Base-by-base conservation (phyloP, 2,113 vertebrate genomes). In the Hippocampus abdominalis region DNA sequence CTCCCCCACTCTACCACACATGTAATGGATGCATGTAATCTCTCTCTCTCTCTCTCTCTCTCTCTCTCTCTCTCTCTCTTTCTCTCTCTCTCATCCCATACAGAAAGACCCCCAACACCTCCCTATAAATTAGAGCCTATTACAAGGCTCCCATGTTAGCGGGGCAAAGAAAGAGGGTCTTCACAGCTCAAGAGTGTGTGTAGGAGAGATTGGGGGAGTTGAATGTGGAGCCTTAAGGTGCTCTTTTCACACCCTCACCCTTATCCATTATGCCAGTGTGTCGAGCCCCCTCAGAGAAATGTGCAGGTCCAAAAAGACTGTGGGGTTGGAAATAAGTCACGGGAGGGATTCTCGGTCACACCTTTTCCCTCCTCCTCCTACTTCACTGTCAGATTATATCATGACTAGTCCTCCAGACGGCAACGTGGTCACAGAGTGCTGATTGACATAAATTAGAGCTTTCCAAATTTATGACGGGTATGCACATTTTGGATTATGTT, bases 111-210 rank as follows among this genome's bases (percentile, higher is more conserved):
- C 93, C 32, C 93, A 93, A 95, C 94, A 93, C 96, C 94, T 98
- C 95, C 94, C 94, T 95, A 93, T 94, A 95, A 97, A 97, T 97
- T 97, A 98, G 92, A 94, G 92, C 94, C 95, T 95, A 96, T 97
- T 97, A 96, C 95, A 90, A 80, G 93, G 93, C 93, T 95, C 94
- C 95, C 94, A 93, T 95, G 93, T 94, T 93, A 93, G 92, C 92
- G 90, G 91, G 89, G 90, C 91, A 83, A 88, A 91, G 88, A 91
- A 90, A 95, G 93, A 92, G 92, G 93, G 93, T 92, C 95, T 95
- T 94, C 94, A 95, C 93, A 92, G 91, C 94, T 92, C 82, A 79
- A 91, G 93, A 90, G 91, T 91, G 92, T 90, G 90, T 92, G 91
- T 84, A 86, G 88, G 89, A 92, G 89, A 90, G 91, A 89, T 91